Evolutionary conservation across 2,113 vertebrate genomes (phyloP), one percentile per base, ranked within the genome.

Genomic region (Abramis brama): DNA sequence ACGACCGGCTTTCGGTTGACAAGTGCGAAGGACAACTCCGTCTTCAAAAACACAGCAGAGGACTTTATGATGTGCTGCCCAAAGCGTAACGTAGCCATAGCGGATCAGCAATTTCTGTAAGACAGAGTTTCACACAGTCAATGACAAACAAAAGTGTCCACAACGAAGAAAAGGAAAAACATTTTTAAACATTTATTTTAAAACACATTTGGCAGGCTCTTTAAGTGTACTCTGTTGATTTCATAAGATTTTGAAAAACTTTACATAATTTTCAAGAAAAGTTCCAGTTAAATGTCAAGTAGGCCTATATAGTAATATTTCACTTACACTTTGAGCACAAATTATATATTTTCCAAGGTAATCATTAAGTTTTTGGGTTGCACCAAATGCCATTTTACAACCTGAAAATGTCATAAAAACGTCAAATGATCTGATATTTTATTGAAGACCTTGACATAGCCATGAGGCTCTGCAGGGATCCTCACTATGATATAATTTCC

Each of bases 1-100:
- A 97, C 93, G 88, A 97, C 96, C 0, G 96, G 96, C 85, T 95
- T 96, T 83, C 96, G 94, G 90, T 98, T 98, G 91, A 98, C 97
- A 0, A 98, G 90, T 1, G 96, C 96, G 0, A 96, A 97, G 83
- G 97, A 96, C 64, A 97, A 90, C 68, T 97, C 96, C 0, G 96
- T 97, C 91, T 93, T 92, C 89, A 97, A 92, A 91, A 98, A 97
- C 62, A 98, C 95, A 25, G 91, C 82, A 0, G 96, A 96, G 17
- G 95, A 94, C 86, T 96, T 96, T 92, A 97, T 93, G 73, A 97
- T 86, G 88, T 98, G 95, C 79, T 97, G 96, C 86, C 97, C 96
- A 0, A 97, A 98, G 47, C 95, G 94, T 21, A 96, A 90, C 0
- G 91, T 93, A 39, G 96, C 92, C 96, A 96, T 84, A 0, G 47